Conservation (phyloP, 37 sponge, comb jelly and placozoan species). For the Bolinopsis microptera region DNA sequence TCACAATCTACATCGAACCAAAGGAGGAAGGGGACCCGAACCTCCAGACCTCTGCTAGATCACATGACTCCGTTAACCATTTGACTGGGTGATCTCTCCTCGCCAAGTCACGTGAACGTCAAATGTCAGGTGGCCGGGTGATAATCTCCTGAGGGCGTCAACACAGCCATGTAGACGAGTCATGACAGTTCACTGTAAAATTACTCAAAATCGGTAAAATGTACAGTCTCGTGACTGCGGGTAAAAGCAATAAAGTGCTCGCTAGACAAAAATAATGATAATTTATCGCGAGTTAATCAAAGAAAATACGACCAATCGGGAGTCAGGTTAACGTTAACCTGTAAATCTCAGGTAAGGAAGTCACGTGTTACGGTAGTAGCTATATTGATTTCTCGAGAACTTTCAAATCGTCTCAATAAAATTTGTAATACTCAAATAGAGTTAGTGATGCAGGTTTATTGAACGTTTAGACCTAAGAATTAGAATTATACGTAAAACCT, state of each 20-base stretch:
- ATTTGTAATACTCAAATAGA: too few relatives aligned
- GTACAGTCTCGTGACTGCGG: not conserved
- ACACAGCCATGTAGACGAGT: not conserved
- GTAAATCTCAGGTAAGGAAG: not conserved
- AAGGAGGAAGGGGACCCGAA: too few relatives aligned
- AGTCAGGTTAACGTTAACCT: not conserved
- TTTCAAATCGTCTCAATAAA: not conserved
- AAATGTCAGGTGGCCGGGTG: not conserved
- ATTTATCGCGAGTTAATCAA: slow-evolving; percentile 30
- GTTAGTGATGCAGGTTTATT: too few relatives aligned
- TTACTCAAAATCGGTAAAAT: not conserved
- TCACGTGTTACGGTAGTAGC: not conserved
- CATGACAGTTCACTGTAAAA: not conserved
- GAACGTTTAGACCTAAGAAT: too few relatives aligned
- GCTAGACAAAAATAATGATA: not conserved
- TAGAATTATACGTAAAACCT: not conserved
- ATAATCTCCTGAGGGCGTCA: not conserved
- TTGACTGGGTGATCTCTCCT: not conserved
- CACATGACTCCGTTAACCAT: not conserved
- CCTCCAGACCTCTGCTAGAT: too few relatives aligned
- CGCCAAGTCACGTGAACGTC: not conserved
- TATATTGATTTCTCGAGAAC: not conserved
- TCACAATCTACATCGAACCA: too few relatives aligned
- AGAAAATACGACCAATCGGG: slow-evolving; percentile 3
- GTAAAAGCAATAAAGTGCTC: slow-evolving; percentile 39